phyloP scores from a whole-genome alignment of 2,888 invertebrate species.

The Thymelicus lineola region DNA sequence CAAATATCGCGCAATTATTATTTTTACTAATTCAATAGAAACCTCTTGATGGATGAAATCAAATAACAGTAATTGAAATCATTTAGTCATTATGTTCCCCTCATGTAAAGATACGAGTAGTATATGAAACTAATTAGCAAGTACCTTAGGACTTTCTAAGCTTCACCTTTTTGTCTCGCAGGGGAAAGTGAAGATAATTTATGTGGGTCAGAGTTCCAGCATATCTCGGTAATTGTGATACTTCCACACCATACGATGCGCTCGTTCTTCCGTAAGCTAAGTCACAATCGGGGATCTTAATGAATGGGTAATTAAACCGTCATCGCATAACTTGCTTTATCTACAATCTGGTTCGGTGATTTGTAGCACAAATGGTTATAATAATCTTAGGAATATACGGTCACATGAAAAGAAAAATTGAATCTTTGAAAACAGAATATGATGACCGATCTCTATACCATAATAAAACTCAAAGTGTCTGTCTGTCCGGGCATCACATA shows the following conservation, averaged over 20 bases:
- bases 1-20: too few relatives aligned
- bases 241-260: slow-evolving; percentile 10
- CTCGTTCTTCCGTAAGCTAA: slow-evolving; percentile 26
- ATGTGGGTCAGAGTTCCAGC: slow-evolving; percentile 33
- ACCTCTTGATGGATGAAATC: too few relatives aligned
- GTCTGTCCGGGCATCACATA: too few relatives aligned
- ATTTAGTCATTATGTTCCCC: too few relatives aligned
- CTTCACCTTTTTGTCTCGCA: slow-evolving; percentile 15
- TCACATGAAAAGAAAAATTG: too few relatives aligned
- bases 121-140: not conserved
- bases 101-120: too few relatives aligned
- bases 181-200: slow-evolving; percentile 32
- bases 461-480: too few relatives aligned
- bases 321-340: slow-evolving; percentile 4
- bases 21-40: too few relatives aligned
- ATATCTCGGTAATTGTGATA: slow-evolving; percentile 29
- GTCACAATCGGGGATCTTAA: slow-evolving; percentile 26
- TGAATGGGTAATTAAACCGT: slow-evolving; percentile 7
- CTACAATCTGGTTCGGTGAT: not conserved
- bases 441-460: too few relatives aligned
- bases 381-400: too few relatives aligned
- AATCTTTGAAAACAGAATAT: too few relatives aligned
- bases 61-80: too few relatives aligned
- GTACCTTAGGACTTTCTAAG: slow-evolving; percentile 29
- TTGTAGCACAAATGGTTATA: not conserved